These are phyloP conservation scores for Drosophila demipolita DNA, from an alignment of 2,888 invertebrate species.

Conservation along the genomic window DNA sequence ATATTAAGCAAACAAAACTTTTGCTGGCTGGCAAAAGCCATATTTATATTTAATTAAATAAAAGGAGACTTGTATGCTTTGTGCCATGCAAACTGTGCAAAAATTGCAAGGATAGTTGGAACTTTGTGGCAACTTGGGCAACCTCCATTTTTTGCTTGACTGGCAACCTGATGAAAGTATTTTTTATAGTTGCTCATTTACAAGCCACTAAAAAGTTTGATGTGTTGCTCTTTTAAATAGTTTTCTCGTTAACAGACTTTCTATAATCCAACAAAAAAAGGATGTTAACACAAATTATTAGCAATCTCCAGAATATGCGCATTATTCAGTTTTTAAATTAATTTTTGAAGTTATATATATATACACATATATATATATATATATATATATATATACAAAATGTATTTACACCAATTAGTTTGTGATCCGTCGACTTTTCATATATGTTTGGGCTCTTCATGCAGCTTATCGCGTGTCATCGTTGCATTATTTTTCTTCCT, in stretches of 20 bases:
- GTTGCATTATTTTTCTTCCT: conserved; percentile 44
- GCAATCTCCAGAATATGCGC: conserved; percentile 21
- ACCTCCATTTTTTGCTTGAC: background rate
- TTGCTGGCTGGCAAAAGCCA: conserved; percentile 22
- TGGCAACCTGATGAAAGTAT: conserved; percentile 42
- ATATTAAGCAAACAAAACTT: background rate
- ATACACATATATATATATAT: background rate
- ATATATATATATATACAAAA: no score
- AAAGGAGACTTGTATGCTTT: conserved; percentile 22
- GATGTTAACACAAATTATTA: conserved; percentile 33
- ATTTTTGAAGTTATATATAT: background rate
- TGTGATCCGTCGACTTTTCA: conserved; percentile 3
- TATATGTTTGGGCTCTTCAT: conserved; percentile 5
- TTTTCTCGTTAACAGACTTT: conserved; percentile 37
- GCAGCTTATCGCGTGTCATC: conserved; percentile 39
- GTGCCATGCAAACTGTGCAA: conserved; percentile 20
- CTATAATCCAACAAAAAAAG: conserved; percentile 7
- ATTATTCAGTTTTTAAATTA: conserved; percentile 12
- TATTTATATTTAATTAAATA: conserved; percentile 48
- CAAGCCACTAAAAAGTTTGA: conserved; percentile 66
- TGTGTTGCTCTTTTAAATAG: conserved; percentile 62
- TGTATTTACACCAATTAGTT: conserved; percentile 12
- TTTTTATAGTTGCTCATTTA: conserved; percentile 71
- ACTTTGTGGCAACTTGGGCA: conserved; percentile 26
- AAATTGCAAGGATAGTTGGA: conserved; percentile 31